Evolutionary conservation across 2,888 invertebrate genomes (phyloP), one percentile per base, ranked within the genome.

Genomic region (Dimorphilus gyrociliatus): DNA sequence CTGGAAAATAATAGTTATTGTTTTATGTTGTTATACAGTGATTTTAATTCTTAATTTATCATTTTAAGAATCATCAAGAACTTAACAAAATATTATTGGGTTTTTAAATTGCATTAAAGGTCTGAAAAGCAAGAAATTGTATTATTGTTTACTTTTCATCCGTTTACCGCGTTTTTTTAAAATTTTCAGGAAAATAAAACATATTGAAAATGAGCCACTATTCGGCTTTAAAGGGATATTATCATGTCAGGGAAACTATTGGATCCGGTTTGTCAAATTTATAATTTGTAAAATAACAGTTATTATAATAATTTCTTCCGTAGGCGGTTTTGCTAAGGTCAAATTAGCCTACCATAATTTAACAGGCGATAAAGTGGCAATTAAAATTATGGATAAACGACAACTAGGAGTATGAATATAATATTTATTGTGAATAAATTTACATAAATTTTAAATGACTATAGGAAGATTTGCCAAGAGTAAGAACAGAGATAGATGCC

Each of bases 311-410:
- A 25, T 8, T 8, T 25, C 28, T 16, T 8, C 25, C 25, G 10
- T 70, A 59, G 78, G 79, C 36, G 80, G 80, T 28, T 80, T 81
- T 60, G 79, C 77, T 4, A 80, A 79, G 68, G 80, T 81, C 7
- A 77, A 78, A 53, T 63, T 78, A 30, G 79, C 74, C 6, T 77
- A 74, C 8, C 81, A 81, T 61, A 50, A 73, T 30, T 67, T 75
- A n/a, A 79, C 79, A 28, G 77, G 76, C 19, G 77, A 79, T 53
- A 76, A 76, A 59, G 79, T 79, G 30, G 81, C 81, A 25, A 72
- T 81, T 36, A 81, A 81, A 64, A 77, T 80, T 30, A 78, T 81
- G 73, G 75, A 79, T 48, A 81, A 81, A 60, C 64, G 65, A 28
- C 63, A 68, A 27, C 60, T 81, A 29, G 78, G 78, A 32, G 74